Evolutionary conservation across 1,140 invertebrate species (phyloP).

Genomic region (Drosophila setifemur): DNA sequence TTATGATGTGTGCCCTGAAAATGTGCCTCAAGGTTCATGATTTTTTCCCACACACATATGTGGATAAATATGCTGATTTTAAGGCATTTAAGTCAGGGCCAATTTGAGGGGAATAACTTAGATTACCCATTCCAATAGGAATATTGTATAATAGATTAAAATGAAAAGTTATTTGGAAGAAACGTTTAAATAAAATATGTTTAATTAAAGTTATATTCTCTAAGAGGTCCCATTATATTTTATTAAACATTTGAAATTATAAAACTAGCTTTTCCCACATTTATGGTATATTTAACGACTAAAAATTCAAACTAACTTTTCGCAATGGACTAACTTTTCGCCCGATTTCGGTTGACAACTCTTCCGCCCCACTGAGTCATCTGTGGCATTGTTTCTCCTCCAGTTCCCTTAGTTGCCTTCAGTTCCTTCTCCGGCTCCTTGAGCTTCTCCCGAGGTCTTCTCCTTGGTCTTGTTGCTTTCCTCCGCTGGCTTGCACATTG

Average conservation of each 20-base stretch:
- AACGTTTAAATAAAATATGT: too few species aligned
- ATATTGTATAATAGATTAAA: too few species aligned
- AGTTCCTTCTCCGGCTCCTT: not conserved
- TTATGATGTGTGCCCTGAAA: conserved; percentile 23
- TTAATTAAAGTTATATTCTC: too few species aligned
- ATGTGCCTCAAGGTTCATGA: conserved; percentile 30
- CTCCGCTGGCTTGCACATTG: conserved; percentile 53
- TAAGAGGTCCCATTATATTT: too few species aligned
- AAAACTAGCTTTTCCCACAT: not conserved
- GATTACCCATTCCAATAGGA: too few species aligned
- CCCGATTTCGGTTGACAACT: conserved; percentile 38
- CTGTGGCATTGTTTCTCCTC: conserved; percentile 14
- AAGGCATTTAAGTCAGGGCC: conserved; percentile 57
- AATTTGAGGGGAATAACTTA: conserved; percentile 27
- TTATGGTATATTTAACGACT: not conserved
- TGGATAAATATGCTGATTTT: conserved; percentile 11
- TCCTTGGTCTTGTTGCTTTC: too few species aligned
- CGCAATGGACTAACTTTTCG: conserved; percentile 24
- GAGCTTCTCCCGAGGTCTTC: not conserved
- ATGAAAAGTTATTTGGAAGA: too few species aligned
- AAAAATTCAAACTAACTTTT: conserved; percentile 3
- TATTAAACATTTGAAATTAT: too few species aligned
- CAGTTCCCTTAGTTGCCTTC: conserved; percentile 1
- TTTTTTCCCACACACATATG: too few species aligned
- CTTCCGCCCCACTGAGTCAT: conserved; percentile 23